Conservation (phyloP, 1,140 invertebrate genomes). For the Neodiprion fabricii region DNA sequence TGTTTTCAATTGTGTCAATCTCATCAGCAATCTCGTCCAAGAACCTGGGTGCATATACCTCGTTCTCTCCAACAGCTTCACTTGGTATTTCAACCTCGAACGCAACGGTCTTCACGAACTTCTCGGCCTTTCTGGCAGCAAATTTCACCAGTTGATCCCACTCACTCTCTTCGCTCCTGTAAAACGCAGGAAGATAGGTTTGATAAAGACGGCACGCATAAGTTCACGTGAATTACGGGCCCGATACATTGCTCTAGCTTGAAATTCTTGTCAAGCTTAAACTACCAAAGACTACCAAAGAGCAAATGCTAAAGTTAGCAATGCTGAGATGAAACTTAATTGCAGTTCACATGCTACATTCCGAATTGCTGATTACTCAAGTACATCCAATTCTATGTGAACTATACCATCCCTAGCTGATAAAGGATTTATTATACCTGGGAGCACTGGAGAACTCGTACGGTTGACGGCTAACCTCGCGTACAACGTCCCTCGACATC, state of each 20-base stretch:
- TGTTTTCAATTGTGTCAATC: conserved; percentile 79
- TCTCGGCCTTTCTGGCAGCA: conserved; percentile 68
- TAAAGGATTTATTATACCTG: conserved; percentile 45
- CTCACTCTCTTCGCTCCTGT: conserved; percentile 72
- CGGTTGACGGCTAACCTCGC: conserved; percentile 62
- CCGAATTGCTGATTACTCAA: too few relatives aligned
- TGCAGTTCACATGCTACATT: too few relatives aligned
- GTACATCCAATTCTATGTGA: too few relatives aligned
- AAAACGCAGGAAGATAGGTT: not conserved
- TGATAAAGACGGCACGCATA: too few relatives aligned
- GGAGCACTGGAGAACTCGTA: conserved; percentile 72
- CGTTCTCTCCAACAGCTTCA: conserved; percentile 70
- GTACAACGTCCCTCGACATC: conserved; percentile 68
- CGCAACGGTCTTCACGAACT: conserved; percentile 77
- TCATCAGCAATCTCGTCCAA: conserved; percentile 83
- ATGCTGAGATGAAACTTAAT: too few relatives aligned
- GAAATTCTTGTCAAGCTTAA: too few relatives aligned
- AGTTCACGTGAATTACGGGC: too few relatives aligned
- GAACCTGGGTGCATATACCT: conserved; percentile 77
- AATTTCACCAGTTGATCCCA: conserved; percentile 82
- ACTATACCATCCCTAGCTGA: not conserved
- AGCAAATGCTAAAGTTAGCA: too few relatives aligned
- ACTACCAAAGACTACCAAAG: too few relatives aligned
- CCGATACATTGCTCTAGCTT: too few relatives aligned
- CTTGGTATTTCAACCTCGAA: conserved; percentile 75